These are phyloP conservation scores for Mesorhabditis spiculigera DNA, from an alignment of 2,888 invertebrate species.

Conservation along the genomic window DNA sequence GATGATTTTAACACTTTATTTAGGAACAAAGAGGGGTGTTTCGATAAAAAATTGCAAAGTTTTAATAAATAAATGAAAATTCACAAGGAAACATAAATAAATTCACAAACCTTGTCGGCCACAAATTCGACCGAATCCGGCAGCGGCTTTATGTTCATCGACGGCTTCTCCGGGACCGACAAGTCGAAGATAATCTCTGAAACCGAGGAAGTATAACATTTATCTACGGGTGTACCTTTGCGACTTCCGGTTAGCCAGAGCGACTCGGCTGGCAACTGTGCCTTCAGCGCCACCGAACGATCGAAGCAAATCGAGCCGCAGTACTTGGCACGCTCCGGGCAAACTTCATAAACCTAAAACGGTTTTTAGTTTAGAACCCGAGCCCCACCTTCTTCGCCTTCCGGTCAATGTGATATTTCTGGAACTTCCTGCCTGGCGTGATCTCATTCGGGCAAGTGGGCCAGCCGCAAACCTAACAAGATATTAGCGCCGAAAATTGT, in stretches of 20 bases:
- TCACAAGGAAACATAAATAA: too few species aligned
- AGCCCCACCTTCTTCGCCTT: background rate
- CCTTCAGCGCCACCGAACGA: background rate
- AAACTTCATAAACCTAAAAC: conserved; percentile 1
- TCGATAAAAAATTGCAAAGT: too few species aligned
- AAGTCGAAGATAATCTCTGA: background rate
- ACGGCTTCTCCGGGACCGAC: background rate
- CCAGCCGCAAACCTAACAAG: background rate
- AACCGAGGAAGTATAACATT: background rate
- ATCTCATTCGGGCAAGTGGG: background rate
- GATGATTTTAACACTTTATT: too few species aligned
- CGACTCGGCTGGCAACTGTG: background rate
- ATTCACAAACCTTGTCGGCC: too few species aligned
- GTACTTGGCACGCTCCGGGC: background rate
- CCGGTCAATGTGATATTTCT: background rate
- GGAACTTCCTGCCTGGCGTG: background rate
- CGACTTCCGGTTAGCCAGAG: background rate
- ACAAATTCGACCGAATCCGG: background rate
- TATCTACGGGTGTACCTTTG: background rate
- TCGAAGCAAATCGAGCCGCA: background rate
- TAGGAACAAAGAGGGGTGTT: too few species aligned
- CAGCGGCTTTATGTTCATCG: background rate
- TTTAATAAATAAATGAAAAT: too few species aligned
- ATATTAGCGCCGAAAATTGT: background rate
- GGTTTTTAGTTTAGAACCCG: background rate